Conservation (phyloP, 2,888 invertebrate species). For the Nebria salina region DNA sequence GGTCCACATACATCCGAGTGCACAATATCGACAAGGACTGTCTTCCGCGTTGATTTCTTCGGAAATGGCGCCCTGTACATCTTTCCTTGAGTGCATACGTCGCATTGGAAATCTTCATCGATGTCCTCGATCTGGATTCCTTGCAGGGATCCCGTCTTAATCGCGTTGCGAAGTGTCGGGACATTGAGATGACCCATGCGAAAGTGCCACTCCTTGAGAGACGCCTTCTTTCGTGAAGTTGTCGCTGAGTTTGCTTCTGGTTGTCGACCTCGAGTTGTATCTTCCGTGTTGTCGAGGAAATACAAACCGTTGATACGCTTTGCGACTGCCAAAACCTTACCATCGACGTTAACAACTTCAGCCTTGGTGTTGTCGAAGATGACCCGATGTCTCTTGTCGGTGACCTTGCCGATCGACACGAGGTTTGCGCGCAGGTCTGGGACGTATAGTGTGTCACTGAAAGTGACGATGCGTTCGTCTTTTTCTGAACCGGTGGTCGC, state of each 20-base stretch:
- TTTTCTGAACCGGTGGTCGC: not conserved
- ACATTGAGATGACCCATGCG: too few species aligned
- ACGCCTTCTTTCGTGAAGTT: too few species aligned
- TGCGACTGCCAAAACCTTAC: not conserved
- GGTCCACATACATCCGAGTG: constrained; percentile 2
- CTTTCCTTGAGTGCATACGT: constrained; percentile 20
- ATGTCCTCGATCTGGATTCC: too few species aligned
- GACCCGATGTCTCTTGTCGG: constrained; percentile 27
- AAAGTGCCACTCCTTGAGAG: not conserved
- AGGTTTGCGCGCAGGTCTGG: constrained; percentile 28
- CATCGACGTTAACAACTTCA: constrained; percentile 23
- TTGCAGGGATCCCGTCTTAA: too few species aligned
- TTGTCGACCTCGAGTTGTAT: not conserved
- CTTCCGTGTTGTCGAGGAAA: not conserved
- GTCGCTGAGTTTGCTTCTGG: not conserved
- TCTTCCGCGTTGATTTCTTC: constrained; percentile 4
- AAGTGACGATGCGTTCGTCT: not conserved
- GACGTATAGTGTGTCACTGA: constrained; percentile 28
- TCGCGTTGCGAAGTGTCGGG: too few species aligned
- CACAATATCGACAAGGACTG: not conserved
- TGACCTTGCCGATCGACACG: constrained; percentile 23
- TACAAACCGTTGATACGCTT: not conserved
- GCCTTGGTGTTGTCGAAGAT: constrained; percentile 2
- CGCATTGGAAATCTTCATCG: constrained; percentile 6
- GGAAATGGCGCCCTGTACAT: constrained; percentile 7